A percentile compares a stretch with the other conserved stretches of the same genome.
These are phyloP conservation scores for Oscheius sp. DNA, from an alignment of 2,888 invertebrate species.

Conservation along the genomic window DNA sequence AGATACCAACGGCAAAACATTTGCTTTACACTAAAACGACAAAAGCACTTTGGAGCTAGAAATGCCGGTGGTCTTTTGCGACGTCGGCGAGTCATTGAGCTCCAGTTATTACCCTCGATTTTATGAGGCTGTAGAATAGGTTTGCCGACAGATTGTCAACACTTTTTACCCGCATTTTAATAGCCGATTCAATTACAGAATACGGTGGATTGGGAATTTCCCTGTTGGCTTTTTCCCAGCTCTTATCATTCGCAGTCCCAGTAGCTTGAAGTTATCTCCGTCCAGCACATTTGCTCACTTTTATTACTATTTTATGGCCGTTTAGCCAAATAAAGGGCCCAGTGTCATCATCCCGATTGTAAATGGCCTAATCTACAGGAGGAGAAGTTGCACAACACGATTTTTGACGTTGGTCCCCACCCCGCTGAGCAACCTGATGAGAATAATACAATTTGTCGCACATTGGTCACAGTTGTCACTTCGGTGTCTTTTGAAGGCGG, in stretches of 20 bases:
- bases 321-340: conserved; percentile 18
- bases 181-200: neutral
- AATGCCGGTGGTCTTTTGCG: neutral
- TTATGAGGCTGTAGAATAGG: conserved; percentile 10
- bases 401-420: neutral
- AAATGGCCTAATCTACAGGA: conserved; percentile 13
- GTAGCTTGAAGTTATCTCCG: conserved; percentile 29
- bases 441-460: conserved; percentile 23
- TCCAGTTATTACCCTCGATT: neutral
- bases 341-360: neutral
- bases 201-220: conserved; percentile 2
- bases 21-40: conserved; percentile 5
- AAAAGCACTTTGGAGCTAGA: neutral
- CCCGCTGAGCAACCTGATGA: neutral
- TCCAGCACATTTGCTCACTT: conserved; percentile 17
- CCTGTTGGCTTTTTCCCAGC: neutral
- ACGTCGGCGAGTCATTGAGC: neutral
- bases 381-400: conserved; percentile 14
- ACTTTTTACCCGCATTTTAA: conserved; percentile 16
- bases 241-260: neutral
- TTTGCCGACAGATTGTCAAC: conserved; percentile 15
- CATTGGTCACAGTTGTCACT: conserved; percentile 31
- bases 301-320: conserved; percentile 24
- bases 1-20: conserved; percentile 15
- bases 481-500: conserved; percentile 32